Conservation (phyloP, 2,888 invertebrate species). For the Drosophila borealis region DNA sequence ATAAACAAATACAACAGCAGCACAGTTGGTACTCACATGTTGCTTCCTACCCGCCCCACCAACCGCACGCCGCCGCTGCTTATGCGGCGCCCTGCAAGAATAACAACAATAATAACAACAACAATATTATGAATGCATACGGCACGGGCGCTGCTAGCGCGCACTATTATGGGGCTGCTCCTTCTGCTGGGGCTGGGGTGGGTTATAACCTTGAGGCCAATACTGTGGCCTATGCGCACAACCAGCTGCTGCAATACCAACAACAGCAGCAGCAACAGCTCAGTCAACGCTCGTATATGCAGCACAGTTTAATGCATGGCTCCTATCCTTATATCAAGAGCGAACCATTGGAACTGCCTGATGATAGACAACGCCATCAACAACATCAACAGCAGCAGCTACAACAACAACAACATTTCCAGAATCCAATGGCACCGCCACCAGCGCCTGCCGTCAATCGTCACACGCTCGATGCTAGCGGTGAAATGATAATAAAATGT, state of each 20-base stretch:
- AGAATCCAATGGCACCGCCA: constrained; percentile 70
- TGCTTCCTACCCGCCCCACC: constrained; percentile 73
- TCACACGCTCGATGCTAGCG: constrained; percentile 50
- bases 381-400: constrained; percentile 42
- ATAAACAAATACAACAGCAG: constrained; percentile 58
- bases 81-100: constrained; percentile 59
- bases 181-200: constrained; percentile 33
- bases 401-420: constrained; percentile 55
- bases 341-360: constrained; percentile 70
- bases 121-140: constrained; percentile 64
- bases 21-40: constrained; percentile 79
- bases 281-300: constrained; percentile 64
- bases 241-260: constrained; percentile 78
- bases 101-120: constrained; percentile 49
- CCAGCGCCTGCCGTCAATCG: constrained; percentile 55
- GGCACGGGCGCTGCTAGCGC: constrained; percentile 44
- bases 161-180: constrained; percentile 56
- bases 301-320: constrained; percentile 58
- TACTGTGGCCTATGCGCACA: constrained; percentile 74
- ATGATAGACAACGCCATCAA: constrained; percentile 54
- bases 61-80: constrained; percentile 51
- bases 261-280: constrained; percentile 68
- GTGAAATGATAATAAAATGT: constrained; percentile 75
- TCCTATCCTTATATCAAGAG: constrained; percentile 78
- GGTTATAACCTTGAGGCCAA: constrained; percentile 78